phyloP scores from a whole-genome alignment of 1,140 invertebrate genomes.

The Tetragnatha versicolor region DNA sequence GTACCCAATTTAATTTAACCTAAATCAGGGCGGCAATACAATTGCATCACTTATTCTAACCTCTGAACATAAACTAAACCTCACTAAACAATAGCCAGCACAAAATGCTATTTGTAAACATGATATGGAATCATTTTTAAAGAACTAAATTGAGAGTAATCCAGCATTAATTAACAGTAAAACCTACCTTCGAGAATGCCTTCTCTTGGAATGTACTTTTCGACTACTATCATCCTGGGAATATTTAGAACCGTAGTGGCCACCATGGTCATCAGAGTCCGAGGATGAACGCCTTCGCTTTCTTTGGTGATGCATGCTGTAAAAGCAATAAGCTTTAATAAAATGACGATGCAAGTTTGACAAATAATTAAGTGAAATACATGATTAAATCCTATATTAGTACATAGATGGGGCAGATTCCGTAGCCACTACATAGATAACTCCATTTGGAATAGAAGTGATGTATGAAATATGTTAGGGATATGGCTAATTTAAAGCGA shows the following conservation, averaged over 20 bases:
- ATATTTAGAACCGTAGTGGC: slow-evolving; percentile 1
- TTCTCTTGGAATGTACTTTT: background rate
- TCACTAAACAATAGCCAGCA: background rate
- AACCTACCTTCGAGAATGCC: slow-evolving; percentile 17
- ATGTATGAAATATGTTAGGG: no score
- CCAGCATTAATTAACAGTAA: no score
- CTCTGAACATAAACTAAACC: background rate
- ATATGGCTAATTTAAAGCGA: no score
- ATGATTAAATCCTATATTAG: no score
- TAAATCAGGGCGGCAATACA: background rate
- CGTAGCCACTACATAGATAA: no score
- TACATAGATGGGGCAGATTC: no score
- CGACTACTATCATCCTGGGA: background rate
- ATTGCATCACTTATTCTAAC: background rate
- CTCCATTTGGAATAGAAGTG: no score
- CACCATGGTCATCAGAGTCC: slow-evolving; percentile 8
- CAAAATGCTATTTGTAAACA: background rate
- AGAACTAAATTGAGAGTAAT: background rate
- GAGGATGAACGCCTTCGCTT: slow-evolving; percentile 9
- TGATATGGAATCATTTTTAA: background rate
- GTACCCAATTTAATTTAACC: background rate
- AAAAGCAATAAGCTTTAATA: no score
- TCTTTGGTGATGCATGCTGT: slow-evolving; percentile 38
- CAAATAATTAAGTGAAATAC: no score
- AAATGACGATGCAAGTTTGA: no score